phyloP scores from a whole-genome alignment of 2,888 invertebrate species.

The Parthenolecanium corni region DNA sequence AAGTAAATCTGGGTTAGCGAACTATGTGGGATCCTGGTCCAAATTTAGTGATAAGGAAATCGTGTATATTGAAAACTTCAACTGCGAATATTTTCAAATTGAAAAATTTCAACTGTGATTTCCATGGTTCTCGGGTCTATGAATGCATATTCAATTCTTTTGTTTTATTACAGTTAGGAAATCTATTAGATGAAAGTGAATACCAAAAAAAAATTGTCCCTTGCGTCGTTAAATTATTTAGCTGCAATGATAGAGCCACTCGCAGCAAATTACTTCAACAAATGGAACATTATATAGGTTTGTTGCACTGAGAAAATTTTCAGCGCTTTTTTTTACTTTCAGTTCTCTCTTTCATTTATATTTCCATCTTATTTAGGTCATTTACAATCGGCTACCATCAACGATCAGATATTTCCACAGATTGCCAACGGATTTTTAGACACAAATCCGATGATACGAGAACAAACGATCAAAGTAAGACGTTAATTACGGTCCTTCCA shows the following conservation, averaged over 20 bases:
- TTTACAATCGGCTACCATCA: slow-evolving; percentile 53
- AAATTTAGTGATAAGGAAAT: too few species aligned
- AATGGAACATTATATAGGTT: slow-evolving; percentile 71
- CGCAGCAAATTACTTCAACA: slow-evolving; percentile 87
- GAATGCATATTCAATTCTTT: not conserved
- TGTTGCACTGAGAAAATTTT: slow-evolving; percentile 11
- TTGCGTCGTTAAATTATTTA: slow-evolving; percentile 91
- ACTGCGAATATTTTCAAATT: too few species aligned
- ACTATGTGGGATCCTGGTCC: too few species aligned
- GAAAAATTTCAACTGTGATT: too few species aligned
- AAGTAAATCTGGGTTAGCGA: not conserved
- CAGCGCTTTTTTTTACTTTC: not conserved
- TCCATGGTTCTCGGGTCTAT: not conserved
- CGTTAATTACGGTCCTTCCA: not conserved
- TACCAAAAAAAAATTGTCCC: slow-evolving; percentile 95
- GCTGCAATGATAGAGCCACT: slow-evolving; percentile 90
- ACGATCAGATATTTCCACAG: slow-evolving; percentile 91
- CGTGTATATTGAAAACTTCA: too few species aligned
- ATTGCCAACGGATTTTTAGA: slow-evolving; percentile 90
- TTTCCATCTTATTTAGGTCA: slow-evolving; percentile 39
- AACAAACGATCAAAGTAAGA: slow-evolving; percentile 85
- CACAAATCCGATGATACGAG: slow-evolving; percentile 90
- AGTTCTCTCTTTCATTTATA: not conserved
- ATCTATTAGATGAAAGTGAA: slow-evolving; percentile 75
- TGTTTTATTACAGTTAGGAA: slow-evolving; percentile 64